These are phyloP conservation scores for Syrmaticus mikado DNA, from an alignment of 2,113 vertebrate species.

Conservation along the genomic window DNA sequence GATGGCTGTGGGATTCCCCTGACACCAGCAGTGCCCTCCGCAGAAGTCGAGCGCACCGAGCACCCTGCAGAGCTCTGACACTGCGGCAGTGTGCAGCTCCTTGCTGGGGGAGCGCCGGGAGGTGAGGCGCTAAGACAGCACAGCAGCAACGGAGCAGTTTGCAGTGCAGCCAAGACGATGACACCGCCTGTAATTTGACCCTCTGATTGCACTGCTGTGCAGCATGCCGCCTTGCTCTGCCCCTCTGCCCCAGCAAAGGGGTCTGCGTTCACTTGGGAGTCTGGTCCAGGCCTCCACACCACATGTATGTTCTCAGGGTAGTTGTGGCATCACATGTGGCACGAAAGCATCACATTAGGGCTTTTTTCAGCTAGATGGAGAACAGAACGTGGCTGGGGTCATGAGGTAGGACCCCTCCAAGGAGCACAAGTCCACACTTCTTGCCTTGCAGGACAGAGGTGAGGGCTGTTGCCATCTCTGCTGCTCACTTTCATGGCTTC, in stretches of 20 bases:
- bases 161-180: not conserved
- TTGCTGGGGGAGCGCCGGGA: not conserved
- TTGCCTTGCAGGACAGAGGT: not conserved
- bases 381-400: not conserved
- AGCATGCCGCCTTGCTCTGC: rapidly evolving
- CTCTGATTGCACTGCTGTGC: rapidly evolving
- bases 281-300: rapidly evolving
- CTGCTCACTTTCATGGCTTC: not conserved
- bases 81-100: rapidly evolving
- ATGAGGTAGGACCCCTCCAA: rapidly evolving
- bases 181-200: not conserved
- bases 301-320: not conserved
- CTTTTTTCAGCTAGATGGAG: rapidly evolving
- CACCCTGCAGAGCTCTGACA: not conserved
- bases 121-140: not conserved
- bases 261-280: not conserved
- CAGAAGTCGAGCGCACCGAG: rapidly evolving
- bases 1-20: rapidly evolving
- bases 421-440: not conserved
- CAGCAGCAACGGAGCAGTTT: not conserved
- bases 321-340: no score
- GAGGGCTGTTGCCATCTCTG: not conserved
- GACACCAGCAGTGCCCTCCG: rapidly evolving
- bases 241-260: rapidly evolving
- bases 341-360: not conserved